Percentiles rank a stretch among this genome's conserved stretches.
Conservation (phyloP, 2,113 vertebrate species). For the Callorhinus ursinus region DNA sequence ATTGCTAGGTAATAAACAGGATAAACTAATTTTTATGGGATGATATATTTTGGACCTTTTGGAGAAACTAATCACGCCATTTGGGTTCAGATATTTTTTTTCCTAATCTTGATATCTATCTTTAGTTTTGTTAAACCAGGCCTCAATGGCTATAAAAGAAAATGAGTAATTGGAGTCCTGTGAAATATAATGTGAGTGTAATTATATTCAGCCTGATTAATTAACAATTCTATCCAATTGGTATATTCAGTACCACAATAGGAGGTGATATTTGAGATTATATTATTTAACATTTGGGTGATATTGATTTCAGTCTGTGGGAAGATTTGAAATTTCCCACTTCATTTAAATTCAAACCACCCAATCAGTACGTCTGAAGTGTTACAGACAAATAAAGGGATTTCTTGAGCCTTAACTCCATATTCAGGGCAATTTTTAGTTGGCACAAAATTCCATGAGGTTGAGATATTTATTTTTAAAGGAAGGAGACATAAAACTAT, state of each 20-base stretch:
- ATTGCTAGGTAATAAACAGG: background rate
- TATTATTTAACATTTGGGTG: background rate
- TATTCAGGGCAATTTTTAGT: background rate
- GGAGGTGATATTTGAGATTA: background rate
- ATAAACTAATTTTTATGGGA: background rate
- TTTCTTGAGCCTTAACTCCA: background rate
- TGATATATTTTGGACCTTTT: background rate
- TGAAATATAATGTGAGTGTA: background rate
- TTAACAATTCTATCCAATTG: background rate
- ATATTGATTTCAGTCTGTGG: background rate
- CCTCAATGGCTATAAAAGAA: background rate
- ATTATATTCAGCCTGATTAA: background rate
- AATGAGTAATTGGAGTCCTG: background rate
- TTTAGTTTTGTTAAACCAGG: slow-evolving; percentile 20
- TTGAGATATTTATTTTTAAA: background rate
- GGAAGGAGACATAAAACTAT: background rate
- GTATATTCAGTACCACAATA: background rate
- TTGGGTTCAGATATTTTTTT: background rate
- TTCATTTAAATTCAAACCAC: background rate
- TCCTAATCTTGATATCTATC: background rate
- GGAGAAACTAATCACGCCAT: background rate
- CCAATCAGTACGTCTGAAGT: background rate
- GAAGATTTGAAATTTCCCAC: background rate
- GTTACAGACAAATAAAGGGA: background rate
- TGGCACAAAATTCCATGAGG: background rate